Evolutionary conservation across 1,140 invertebrate genomes (phyloP).

Genomic region (Mamestra configurata): DNA sequence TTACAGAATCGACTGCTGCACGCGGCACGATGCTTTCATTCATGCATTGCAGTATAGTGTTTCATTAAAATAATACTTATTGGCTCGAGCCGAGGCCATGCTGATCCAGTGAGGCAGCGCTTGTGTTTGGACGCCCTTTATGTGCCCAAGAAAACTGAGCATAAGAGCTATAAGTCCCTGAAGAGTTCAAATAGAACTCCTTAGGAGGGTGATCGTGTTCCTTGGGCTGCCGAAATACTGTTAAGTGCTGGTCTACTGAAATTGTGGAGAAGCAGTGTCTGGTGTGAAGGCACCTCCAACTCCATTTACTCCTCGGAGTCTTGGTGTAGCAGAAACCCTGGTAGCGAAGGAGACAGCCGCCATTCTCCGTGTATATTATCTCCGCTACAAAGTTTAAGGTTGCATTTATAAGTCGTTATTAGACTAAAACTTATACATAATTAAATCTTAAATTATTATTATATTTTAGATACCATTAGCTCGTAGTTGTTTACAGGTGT

Average conservation of each 20-base stretch:
- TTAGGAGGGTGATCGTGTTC: slow-evolving; percentile 3
- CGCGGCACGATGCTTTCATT: too few relatives aligned
- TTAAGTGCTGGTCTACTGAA: neutral
- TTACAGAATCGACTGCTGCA: too few relatives aligned
- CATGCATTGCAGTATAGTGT: too few relatives aligned
- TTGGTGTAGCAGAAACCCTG: slow-evolving; percentile 47
- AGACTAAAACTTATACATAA: too few relatives aligned
- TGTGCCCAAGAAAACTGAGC: neutral
- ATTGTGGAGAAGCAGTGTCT: slow-evolving; percentile 8
- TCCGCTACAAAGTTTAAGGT: slow-evolving; percentile 5
- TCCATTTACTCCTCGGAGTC: neutral
- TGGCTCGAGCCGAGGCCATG: too few relatives aligned
- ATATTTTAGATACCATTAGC: too few relatives aligned
- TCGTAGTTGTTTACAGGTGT: too few relatives aligned
- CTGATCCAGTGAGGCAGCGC: neutral
- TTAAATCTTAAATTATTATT: too few relatives aligned
- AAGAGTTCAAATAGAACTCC: neutral
- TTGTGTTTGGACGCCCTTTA: neutral
- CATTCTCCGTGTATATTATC: slow-evolving; percentile 52
- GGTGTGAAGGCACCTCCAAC: slow-evolving; percentile 20
- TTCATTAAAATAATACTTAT: too few relatives aligned
- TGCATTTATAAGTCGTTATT: too few relatives aligned
- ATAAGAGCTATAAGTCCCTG: neutral
- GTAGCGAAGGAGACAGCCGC: slow-evolving; percentile 56
- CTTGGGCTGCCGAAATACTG: neutral